Base-by-base conservation (phyloP, 1,140 invertebrate genomes). In the Rhysida immarginata region DNA sequence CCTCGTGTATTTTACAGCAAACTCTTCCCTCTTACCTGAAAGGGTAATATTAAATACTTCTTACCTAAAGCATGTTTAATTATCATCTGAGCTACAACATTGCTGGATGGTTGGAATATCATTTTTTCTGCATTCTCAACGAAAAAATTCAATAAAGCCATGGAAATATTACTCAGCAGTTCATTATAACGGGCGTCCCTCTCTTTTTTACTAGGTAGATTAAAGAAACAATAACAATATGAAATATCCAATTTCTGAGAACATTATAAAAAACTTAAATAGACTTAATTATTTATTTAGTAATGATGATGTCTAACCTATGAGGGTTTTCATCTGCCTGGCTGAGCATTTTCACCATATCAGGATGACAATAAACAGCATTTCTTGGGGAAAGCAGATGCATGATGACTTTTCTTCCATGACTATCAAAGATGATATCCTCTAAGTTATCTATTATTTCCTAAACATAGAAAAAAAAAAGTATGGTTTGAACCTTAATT, bases 311-410 rank as follows among this genome's bases (percentile, higher is more conserved):
- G 16, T 11, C 5, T 26, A 59, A 71, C 70, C 70, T 74, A 55
- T 65, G 62, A 18, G 63, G 35, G 62, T 72, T 83, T 3, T 71
- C 69, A 59, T 88, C 78, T 0, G 88, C 89, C 59, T 78, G 68
- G 58, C 82, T 76, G 1, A 96, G 73, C 59, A 80, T 77, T 20
- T 79, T 75, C 0, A 85, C 75, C 11, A 84, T 75, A 23, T 67
- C 67, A 0, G 86, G 85, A 71, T 88, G 83, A 63, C 90, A 88
- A 61, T 81, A 81, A 44, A 72, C 71, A 0, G 78, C 72, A 62
- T 92, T 81, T 43, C 83, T 80, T 11, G 87, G 83, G 44, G 82
- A 80, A 3, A 96, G 77, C 14, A 96, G 70, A 77, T 93, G 95
- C 23, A 87, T 73, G 27, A 96, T 58, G 8, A 79, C 75, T 61